Evolutionary conservation across 2,113 vertebrate species (phyloP), one percentile per base, ranked within the genome.

Genomic region (Ramphastos sulfuratus): DNA sequence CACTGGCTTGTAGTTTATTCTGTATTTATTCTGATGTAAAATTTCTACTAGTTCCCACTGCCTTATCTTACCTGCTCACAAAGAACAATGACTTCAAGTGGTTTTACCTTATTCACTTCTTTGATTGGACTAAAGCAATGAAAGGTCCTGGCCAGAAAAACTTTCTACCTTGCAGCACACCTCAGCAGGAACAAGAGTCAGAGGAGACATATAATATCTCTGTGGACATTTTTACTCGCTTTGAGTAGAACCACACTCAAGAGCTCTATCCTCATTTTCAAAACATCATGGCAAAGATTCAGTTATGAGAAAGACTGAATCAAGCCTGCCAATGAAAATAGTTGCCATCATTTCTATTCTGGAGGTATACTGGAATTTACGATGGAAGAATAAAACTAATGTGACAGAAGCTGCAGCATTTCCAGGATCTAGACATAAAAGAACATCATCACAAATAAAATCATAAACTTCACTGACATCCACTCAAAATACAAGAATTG

Each of bases 271-370:
- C 21, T 61, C 72, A 3, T 65, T 85, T 86, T 73, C 39, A 59
- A 75, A 80, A 58, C 19, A 60, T 83, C 0, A 0, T 21, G 28
- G 18, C 15, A 73, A 82, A 79, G 48, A 59, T 48, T 5, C 8
- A 39, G 15, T 42, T 71, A 33, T 33, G 15, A 33, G 37, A 61
- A 77, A 78, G 66, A 58, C 21, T 0, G 0, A 87, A 78, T 23
- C 27, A 56, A 84, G 54, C 19, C 12, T 30, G 20, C 7, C 12
- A 1, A n/a, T 25, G 11, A 87, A 89, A 55, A 76, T 5, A 35
- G n/a, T 4, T 5, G 15, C 2, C 4, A 64, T 27, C 0, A 1
- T 61, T 85, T 71, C 37, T 56, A 7, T 46, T 83, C 44, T 77
- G 50, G 30, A 78, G 15, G 10, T 44, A 54, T n/a, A 48, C 7